Base-by-base conservation (phyloP, 2,888 invertebrate genomes). In the Coenonympha arcania region DNA sequence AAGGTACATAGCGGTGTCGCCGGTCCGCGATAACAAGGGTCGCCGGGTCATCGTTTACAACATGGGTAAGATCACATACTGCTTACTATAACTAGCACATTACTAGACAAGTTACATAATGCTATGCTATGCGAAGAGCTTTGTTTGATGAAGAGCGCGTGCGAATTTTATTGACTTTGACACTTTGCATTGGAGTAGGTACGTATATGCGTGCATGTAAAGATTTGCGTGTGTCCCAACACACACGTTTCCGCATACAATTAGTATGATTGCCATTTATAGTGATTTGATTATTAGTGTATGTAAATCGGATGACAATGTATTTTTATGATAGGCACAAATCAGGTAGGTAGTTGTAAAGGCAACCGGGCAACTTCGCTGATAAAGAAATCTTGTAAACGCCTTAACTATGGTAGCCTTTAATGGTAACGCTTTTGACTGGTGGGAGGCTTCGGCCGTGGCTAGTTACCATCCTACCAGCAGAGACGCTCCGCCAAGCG, bases 1-100 rank as follows among this genome's bases (percentile, higher is more conserved):
- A 62, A 92, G 92, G 68, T 94, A 93, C 71, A 88, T 93, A 60
- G 91, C 91, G 63, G 91, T 90, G 16, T 91, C 93, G 45, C 94
- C 94, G 22, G 89, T 90, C 53, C 87, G 92, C 53, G 94, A 95
- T 76, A 85, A 81, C 60, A 76, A 88, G 62, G 94, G 94, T 42
- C 88, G 94, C 1, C 88, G 93, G 62, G 92, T 95, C 56, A 88
- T 94, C 64, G 87, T 94, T 52, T 88, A 88, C 61, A 80, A 88
- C 61, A 88, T 89, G 72, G 82, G 90, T 90, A 84, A 87, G 85
- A 69, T 39, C 31, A 8, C 15, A 20, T 46, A 40, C 57, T 55
- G 49, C n/a, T n/a, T 62, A 61, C 62, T 62, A 52, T 59, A 63
- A 44, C 58, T 59, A 58, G 54, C 56, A 59, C 30, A 43, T 51